Evolutionary conservation across 2,888 invertebrate species (phyloP).

Genomic region (Acanthoscelides obtectus): DNA sequence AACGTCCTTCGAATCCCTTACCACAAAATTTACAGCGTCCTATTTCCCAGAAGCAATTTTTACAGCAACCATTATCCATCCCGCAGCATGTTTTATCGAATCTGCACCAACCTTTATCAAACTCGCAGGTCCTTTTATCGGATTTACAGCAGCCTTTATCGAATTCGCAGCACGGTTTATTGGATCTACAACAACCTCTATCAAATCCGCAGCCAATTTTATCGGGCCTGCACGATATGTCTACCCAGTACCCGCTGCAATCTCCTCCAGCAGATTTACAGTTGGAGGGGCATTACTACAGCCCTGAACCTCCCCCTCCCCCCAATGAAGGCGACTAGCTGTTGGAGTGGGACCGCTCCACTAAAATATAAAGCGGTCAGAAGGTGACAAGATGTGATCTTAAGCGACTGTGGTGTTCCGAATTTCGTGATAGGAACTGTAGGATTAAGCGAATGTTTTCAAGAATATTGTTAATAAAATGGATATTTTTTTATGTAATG

Average conservation of each 20-base stretch:
- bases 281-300: neutral
- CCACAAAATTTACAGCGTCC: conserved; percentile 19
- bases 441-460: neutral
- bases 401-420: neutral
- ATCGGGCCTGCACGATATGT: neutral
- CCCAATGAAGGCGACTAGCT: conserved; percentile 42
- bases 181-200: neutral
- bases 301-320: conserved; percentile 19
- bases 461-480: neutral
- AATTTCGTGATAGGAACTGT: neutral
- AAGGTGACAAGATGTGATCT: neutral
- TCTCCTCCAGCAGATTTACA: neutral
- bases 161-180: neutral
- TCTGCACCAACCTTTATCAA: neutral
- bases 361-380: conserved; percentile 34
- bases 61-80: neutral
- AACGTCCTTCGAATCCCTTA: conserved; percentile 39
- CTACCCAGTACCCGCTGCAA: neutral
- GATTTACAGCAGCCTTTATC: neutral
- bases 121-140: no score
- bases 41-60: neutral
- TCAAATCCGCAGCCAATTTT: neutral
- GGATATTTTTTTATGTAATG: neutral
- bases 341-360: conserved; percentile 43
- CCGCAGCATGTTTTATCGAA: neutral